Evolutionary conservation across 2,888 invertebrate genomes (phyloP), one percentile per base, ranked within the genome.

Genomic region (Polydesmus complanatus): DNA sequence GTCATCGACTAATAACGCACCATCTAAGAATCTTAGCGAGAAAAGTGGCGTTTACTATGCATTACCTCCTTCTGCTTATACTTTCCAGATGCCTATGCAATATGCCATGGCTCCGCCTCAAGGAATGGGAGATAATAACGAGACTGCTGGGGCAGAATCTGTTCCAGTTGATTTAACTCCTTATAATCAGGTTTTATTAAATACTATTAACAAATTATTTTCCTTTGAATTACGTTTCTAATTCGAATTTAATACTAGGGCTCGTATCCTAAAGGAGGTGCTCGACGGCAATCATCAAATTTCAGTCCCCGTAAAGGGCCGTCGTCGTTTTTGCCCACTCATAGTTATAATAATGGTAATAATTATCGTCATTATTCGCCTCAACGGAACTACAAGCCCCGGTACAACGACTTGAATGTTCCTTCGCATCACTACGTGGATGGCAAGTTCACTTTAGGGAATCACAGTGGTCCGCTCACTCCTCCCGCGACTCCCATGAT

Each of bases 91-190:
- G 27, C 61, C 61, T 21, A 52, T 60, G 2, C 49, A 48, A 2
- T 55, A 61, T 26, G 60, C 55, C n/a, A 52, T 52, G 19, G 51
- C 56, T 19, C 53, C 54, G 1, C 60, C 60, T 52, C 58, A 55
- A 49, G 50, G 56, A 23, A 25, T 50, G 50, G 58, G 56, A 56
- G 63, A 63, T 37, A 21, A 57, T 26, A 52, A 53, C 18, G 63
- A 63, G 26, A 27, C 55, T n/a, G 27, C 63, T 21, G 61, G 60
- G 27, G 27, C 61, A 48, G 63, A 63, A 57, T 60, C 63, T 14
- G 55, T 56, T 27, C 56, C 58, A 23, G 54, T 61, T 23, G 63
- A 63, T 22, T 52, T 56, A 14, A 22, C 54, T 18, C 49, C 47
- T 18, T 51, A 58, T 18, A 19, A 26, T 27, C 58, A 58, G 58